Evolutionary conservation across 2,113 vertebrate species (phyloP).

Genomic region (Chroicocephalus ridibundus): DNA sequence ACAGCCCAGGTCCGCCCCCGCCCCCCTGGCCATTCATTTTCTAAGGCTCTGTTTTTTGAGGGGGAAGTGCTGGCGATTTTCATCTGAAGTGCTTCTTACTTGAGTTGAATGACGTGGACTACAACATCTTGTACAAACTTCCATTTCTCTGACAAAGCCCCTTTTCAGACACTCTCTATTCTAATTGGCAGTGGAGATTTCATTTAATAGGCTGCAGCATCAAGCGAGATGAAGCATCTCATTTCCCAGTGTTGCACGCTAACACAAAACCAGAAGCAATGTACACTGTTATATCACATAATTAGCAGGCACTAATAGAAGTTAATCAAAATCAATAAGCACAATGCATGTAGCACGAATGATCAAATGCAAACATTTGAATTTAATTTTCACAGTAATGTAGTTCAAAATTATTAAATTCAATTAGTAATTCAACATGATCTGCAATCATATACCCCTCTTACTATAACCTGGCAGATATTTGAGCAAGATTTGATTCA

Average conservation of each 20-base stretch:
- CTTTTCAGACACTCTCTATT: neutral
- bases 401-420: conserved; percentile 19
- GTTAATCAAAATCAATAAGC: conserved; percentile 13
- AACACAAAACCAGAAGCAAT: neutral
- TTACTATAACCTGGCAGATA: conserved; percentile 12
- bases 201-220: neutral
- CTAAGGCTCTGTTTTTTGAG: neutral
- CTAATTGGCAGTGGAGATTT: neutral
- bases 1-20: neutral
- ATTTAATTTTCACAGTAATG: neutral
- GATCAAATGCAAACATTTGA: neutral
- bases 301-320: neutral
- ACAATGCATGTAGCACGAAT: neutral
- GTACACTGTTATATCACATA: neutral
- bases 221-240: neutral
- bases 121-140: neutral
- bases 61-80: neutral
- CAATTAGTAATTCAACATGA: neutral
- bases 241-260: neutral
- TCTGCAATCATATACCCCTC: neutral
- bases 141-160: neutral
- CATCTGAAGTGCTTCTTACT: neutral
- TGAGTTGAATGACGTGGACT: neutral
- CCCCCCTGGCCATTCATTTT: neutral
- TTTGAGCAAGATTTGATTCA: conserved; percentile 31